These are phyloP conservation scores for Jordanella pulchra DNA, from an alignment of 2,797 vertebrate genomes.

Conservation along the genomic window DNA sequence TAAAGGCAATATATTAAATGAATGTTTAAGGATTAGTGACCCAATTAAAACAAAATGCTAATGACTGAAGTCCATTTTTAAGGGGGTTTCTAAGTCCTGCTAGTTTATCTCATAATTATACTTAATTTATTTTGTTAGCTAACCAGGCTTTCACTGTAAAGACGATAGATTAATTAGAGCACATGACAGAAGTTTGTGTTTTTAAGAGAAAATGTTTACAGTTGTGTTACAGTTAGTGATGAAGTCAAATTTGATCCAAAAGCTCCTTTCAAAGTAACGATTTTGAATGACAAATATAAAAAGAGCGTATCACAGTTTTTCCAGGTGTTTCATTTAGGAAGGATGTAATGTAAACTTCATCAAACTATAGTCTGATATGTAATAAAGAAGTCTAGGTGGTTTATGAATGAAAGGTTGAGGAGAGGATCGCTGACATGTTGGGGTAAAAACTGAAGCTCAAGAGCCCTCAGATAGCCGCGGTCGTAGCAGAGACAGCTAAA, in stretches of 20 bases:
- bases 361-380: background rate
- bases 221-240: too few relatives aligned
- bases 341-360: background rate
- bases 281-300: background rate
- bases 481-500: background rate
- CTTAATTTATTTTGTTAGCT: background rate
- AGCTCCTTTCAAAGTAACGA: background rate
- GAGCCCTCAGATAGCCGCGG: background rate
- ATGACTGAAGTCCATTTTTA: background rate
- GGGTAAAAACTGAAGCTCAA: background rate
- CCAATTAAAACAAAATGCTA: conserved; percentile 2
- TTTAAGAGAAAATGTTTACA: background rate
- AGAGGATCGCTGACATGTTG: background rate
- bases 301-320: background rate
- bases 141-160: background rate
- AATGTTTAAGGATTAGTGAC: background rate
- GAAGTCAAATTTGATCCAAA: background rate
- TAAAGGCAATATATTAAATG: background rate
- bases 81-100: background rate
- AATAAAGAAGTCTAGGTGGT: background rate
- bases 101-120: background rate
- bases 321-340: background rate
- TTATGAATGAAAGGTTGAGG: background rate
- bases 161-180: background rate
- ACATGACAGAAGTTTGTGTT: background rate